These are phyloP conservation scores for Apotomis capreana DNA, from an alignment of 2,888 invertebrate species.

Conservation along the genomic window DNA sequence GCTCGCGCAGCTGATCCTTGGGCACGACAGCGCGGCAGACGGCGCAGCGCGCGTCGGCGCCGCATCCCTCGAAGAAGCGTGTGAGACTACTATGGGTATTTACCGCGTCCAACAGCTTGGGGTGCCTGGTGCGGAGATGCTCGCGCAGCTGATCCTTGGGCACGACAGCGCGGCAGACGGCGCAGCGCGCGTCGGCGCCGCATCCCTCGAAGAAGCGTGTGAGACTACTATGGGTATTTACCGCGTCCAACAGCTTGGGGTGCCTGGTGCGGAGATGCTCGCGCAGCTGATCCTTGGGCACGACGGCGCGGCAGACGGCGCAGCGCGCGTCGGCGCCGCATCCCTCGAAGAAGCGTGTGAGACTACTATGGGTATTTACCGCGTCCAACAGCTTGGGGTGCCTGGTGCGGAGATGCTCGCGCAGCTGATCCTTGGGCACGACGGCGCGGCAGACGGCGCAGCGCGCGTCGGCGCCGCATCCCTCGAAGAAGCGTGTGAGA, in stretches of 20 bases:
- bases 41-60: too few species aligned
- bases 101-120: slow-evolving; percentile 49
- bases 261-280: slow-evolving; percentile 45
- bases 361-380: not conserved
- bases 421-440: not conserved
- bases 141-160: not conserved
- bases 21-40: too few species aligned
- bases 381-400: slow-evolving; percentile 55
- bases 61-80: too few species aligned
- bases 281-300: not conserved
- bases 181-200: too few species aligned
- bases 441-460: not conserved
- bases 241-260: slow-evolving; percentile 50
- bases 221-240: not conserved
- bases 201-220: too few species aligned
- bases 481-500: too few species aligned
- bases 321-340: too few species aligned
- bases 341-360: too few species aligned
- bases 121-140: slow-evolving; percentile 46
- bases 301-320: not conserved
- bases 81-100: not conserved
- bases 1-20: too few species aligned
- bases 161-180: not conserved
- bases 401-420: too few species aligned
- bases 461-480: too few species aligned